Evolutionary conservation across 2,888 invertebrate species (phyloP), one percentile per base, ranked within the genome.

Genomic region (Pyrochroa serraticornis): DNA sequence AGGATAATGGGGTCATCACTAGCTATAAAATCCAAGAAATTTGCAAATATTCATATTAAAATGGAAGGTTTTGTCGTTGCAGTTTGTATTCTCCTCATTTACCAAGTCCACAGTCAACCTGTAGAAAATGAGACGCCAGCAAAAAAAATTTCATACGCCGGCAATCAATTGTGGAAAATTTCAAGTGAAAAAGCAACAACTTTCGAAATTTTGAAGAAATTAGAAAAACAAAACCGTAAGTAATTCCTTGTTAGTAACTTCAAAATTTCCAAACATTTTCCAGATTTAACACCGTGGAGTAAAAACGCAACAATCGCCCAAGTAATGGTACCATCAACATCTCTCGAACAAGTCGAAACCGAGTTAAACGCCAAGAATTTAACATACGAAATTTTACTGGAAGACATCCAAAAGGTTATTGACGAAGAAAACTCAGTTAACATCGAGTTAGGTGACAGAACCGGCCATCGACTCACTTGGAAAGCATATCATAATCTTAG

Each of bases 151-250:
- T 85, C 85, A 43, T 93, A 92, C 75, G 83, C 86, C 41, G 92
- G 92, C 1, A 87, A 88, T 10, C 92, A 93, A 79, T 78, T 92
- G 9, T 90, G 91, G 89, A 85, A 90, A 72, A 86, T 91, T 38
- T 77, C 77, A 5, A 81, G 83, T n/a, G 80, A 82, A 43, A 80
- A 80, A 35, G 81, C 82, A 63, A 82, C 79, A 71, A 84, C 83
- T 63, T 82, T 80, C 73, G 82, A 75, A 72, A 79, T 78, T 71
- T 77, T 86, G 52, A 75, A 80, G 36, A 81, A 82, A 63, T 76
- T 88, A 45, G 82, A 83, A 67, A 82, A 84, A 3, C 81, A 81
- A 69, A 83, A 83, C 71, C 85, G 88, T 88, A 76, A 79, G 79
- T 53, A 9, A 6, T 53, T 53, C n/a, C 10, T 30, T 42, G 35